Base-by-base conservation (phyloP, 2,797 vertebrate genomes). In the Rhinophrynus dorsalis region DNA sequence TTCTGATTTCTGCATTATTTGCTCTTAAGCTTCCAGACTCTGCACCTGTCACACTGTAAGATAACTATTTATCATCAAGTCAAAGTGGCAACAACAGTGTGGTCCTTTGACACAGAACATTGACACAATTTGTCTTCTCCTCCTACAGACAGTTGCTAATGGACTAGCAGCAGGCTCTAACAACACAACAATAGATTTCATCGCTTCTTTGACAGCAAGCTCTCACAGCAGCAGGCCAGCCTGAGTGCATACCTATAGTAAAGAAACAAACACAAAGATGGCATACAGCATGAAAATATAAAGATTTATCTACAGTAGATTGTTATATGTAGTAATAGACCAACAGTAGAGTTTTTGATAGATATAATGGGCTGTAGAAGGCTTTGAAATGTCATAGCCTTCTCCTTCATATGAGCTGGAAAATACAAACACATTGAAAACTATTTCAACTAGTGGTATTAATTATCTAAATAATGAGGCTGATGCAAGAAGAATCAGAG, bases 41-140 rank as follows among this genome's bases (percentile, higher is more conserved):
- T 80, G 84, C 88, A 94, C 91, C 94, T 94, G 89, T 95, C 93
- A 95, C 91, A 90, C 87, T 84, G 93, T 92, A 85, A 96, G 94
- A 97, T 95, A 95, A 95, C 94, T 89, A 96, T 95, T 93, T 92
- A 93, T 95, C 92, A 92, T 74, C 82, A 88, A 89, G 90, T 87
- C 89, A 90, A 91, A 90, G 89, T 89, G 93, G 94, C 88, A 86
- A 91, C 91, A 92, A 93, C 92, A 93, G 92, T 93, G 94, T 95
- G 92, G 93, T 94, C 94, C 87, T 91, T 93, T 94, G 96, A 96
- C 94, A 94, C 94, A 90, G 85, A 90, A 92, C 88, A 90, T 92
- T 93, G 93, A 95, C 93, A 95, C 88, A 85, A 93, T 95, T 95
- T 94, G 90, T 95, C 94, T 94, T 89, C 86, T 88, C 89, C 92